phyloP scores from a whole-genome alignment of 2,888 invertebrate genomes.

The Cheilosia variabilis region DNA sequence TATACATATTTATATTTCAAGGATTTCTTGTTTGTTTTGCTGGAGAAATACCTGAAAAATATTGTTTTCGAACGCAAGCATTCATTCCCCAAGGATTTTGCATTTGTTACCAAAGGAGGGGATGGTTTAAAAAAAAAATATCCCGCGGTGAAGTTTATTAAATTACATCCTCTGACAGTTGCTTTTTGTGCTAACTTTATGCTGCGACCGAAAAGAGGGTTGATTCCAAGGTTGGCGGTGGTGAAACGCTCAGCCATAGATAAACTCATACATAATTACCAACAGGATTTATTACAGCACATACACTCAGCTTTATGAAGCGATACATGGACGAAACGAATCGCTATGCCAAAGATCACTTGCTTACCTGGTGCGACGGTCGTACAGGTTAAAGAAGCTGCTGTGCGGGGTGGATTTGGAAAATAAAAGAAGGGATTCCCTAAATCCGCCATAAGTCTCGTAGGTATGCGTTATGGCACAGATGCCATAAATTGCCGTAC shows the following conservation, averaged over 20 bases:
- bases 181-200: constrained; percentile 41
- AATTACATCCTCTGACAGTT: constrained; percentile 83
- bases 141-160: constrained; percentile 83
- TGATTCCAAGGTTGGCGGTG: not conserved
- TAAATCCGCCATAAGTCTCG: constrained; percentile 9
- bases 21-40: not conserved
- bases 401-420: not conserved
- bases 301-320: constrained; percentile 32
- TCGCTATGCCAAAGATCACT: constrained; percentile 6
- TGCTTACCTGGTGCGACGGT: constrained; percentile 25
- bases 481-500: constrained; percentile 27
- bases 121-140: constrained; percentile 79
- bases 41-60: constrained; percentile 39
- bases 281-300: constrained; percentile 56
- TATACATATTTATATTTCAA: not conserved
- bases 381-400: constrained; percentile 19
- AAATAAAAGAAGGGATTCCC: constrained; percentile 10
- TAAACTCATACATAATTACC: constrained; percentile 62
- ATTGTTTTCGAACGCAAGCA: constrained; percentile 40
- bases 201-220: constrained; percentile 20
- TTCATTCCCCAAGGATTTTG: constrained; percentile 39
- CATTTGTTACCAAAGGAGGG: constrained; percentile 44
- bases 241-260: constrained; percentile 24
- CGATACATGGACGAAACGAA: constrained; percentile 24
- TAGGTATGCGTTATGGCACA: constrained; percentile 17